Evolutionary conservation across 2,797 vertebrate species (phyloP), one percentile per base, ranked within the genome.

Genomic region (Acipenser oxyrinchus): DNA sequence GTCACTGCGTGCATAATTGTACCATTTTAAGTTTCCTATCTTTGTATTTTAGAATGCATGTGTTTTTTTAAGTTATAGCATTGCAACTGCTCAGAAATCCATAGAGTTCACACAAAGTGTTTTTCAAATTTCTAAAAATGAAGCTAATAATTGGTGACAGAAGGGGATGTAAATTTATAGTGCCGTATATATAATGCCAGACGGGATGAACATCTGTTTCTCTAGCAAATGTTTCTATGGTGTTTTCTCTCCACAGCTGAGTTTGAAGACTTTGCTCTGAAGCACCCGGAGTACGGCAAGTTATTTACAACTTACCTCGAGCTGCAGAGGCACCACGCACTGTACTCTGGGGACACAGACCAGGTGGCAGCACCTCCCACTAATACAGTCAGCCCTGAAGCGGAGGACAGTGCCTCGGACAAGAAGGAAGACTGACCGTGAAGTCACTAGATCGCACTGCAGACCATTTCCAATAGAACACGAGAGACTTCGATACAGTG

Each of bases 221-320:
- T 74, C 6, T 10, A 68, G 52, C 5, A 52, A 60, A 10, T 10
- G 37, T 59, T 8, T 49, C 49, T 49, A 10, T 52, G 15, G 15
- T 48, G 58, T 11, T 66, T 55, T 60, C 49, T 63, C 10, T 63
- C 61, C 62, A 11, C 74, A 99, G 97, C 76, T 75, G 93, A 97
- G 75, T 99, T 99, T 82, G 88, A 90, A 73, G 66, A 83, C 66
- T 99, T 97, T 71, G 93, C 95, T 62, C 75, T 84, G 49, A 89
- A 78, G 60, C 95, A 95, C 75, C 96, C 96, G 0, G 93, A 94
- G 76, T 99, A 98, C 6, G 94, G 94, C 69, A 95, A 95, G 73
- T 85, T 99, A 63, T 98, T 99, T 76, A 97, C 95, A 55, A 96
- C 94, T 0, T 98, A 99, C 77, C 79, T 99, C 63, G 96, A 99